Conservation (phyloP, 2,888 invertebrate genomes). For the Morinoia aosen region DNA sequence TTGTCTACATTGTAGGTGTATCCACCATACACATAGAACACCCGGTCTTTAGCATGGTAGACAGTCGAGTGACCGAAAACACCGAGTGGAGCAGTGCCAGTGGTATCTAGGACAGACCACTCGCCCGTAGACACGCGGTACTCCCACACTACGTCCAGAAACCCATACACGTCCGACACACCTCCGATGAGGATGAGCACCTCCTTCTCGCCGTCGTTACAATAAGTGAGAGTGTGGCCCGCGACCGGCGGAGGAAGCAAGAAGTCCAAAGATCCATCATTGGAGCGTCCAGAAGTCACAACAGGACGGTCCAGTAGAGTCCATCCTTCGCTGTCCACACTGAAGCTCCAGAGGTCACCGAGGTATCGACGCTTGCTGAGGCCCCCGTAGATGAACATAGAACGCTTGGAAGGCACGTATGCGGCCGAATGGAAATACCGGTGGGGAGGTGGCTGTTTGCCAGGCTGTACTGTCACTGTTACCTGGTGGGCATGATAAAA, state of each 20-base stretch:
- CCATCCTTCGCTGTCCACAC: slow-evolving; percentile 72
- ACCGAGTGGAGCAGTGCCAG: slow-evolving; percentile 84
- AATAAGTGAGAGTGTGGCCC: slow-evolving; percentile 89
- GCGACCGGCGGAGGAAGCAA: slow-evolving; percentile 83
- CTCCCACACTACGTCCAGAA: slow-evolving; percentile 78
- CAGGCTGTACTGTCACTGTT: slow-evolving; percentile 75
- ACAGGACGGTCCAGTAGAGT: slow-evolving; percentile 68
- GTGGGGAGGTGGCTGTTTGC: slow-evolving; percentile 81
- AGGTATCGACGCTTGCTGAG: slow-evolving; percentile 80
- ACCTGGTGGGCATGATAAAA: slow-evolving; percentile 72
- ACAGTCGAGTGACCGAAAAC: slow-evolving; percentile 92
- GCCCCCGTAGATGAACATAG: slow-evolving; percentile 91
- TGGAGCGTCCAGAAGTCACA: neutral
- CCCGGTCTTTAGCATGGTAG: slow-evolving; percentile 84
- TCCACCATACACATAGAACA: slow-evolving; percentile 92
- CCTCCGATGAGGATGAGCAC: slow-evolving; percentile 90
- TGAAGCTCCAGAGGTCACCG: slow-evolving; percentile 93
- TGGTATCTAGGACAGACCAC: slow-evolving; percentile 81
- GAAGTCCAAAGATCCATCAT: slow-evolving; percentile 69
- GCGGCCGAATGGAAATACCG: slow-evolving; percentile 94
- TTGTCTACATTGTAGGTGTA: slow-evolving; percentile 81
- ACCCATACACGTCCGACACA: slow-evolving; percentile 79
- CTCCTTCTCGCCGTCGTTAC: slow-evolving; percentile 79
- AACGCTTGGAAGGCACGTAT: slow-evolving; percentile 85
- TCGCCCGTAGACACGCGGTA: slow-evolving; percentile 82